Evolutionary conservation across 2,113 vertebrate species (phyloP), one percentile per base, ranked within the genome.

Genomic region (Carlito syrichta): DNA sequence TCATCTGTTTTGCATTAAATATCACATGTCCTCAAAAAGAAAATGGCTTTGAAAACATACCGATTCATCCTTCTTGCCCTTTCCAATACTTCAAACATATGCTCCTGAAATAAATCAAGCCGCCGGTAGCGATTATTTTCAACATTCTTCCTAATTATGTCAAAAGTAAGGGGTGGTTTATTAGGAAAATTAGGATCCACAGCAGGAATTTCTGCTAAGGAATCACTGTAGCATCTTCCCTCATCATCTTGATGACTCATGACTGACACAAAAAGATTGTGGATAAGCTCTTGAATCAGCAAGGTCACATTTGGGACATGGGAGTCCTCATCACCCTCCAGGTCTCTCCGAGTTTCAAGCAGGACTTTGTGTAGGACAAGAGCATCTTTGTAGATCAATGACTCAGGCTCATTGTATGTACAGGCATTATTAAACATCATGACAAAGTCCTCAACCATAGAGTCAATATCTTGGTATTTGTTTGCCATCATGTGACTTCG

Each of bases 381-480:
- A 7, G 99, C 99, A 81, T 99, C 99, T 93, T 99, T 99, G 97
- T 99, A 99, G 98, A 99, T 99, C 95, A 99, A 98, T 68, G 99
- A 99, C 96, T 99, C 99, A 0, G 99, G 99, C 95, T 99, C 99
- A 0, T 99, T 99, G 95, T 99, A 99, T 0, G 99, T 99, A 95
- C 99, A 99, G 9, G 99, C 99, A 0, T 99, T 99, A 98, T 99
- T 99, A 98, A 99, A 99, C 99, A 99, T 99, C 98, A 99, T 99
- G 89, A 99, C 99, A 32, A 99, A 99, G 98, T 99, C 99, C 94
- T 99, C 99, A 82, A 99, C 99, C 98, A 99, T 99, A 16, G 99
- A 99, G 85, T 99, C 99, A 27, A 99, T 99, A 85, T 99, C 99
- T 98, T 99, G 99, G 98, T 99, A 99, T 91, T 99, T 99, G 94